Base-by-base conservation (phyloP, 2,113 vertebrate genomes). In the Lepisosteus osseus region DNA sequence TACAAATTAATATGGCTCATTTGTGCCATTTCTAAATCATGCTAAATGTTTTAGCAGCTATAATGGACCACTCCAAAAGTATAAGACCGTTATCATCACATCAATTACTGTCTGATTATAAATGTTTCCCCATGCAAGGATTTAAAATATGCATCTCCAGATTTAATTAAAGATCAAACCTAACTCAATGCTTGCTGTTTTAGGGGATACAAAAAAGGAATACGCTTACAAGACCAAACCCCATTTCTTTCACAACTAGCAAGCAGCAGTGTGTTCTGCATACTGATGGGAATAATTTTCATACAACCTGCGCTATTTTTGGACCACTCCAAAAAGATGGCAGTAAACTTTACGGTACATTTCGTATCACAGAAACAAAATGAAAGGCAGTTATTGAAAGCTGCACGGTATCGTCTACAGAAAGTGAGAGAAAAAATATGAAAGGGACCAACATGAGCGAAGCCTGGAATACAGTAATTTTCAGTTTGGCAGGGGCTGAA, bases 141-240 rank as follows among this genome's bases (percentile, higher is more conserved):
- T 29, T 29, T 29, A 1, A 29, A 29, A 29, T 29, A 29, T 29
- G 29, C 29, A 29, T 29, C 29, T 29, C 29, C 29, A 29, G 29
- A 29, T 29, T 29, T 29, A 29, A 29, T 29, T 29, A 29, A 29
- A 29, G 29, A 29, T 29, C 29, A 29, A 67, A 43, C 64, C 67
- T 72, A 65, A 72, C 71, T 7, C 55, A 65, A 67, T 41, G 40
- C 55, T 72, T 17, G 63, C 66, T 66, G 69, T 61, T 72, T 67
- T 44, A 45, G 71, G 71, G 29, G 54, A 67, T 72, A 61, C 66
- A 65, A 65, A 66, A 66, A 66, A 59, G 40, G 13, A 72, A 54
- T 29, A 29, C 29, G 29, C 29, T 29, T 29, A 29, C 29, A 29
- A 29, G 29, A 29, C 29, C 29, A 29, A 29, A 29, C 29, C 29